Evolutionary conservation across 2,797 vertebrate genomes (phyloP), one percentile per base, ranked within the genome.

Genomic region (Oryzias dopingdopingensis): DNA sequence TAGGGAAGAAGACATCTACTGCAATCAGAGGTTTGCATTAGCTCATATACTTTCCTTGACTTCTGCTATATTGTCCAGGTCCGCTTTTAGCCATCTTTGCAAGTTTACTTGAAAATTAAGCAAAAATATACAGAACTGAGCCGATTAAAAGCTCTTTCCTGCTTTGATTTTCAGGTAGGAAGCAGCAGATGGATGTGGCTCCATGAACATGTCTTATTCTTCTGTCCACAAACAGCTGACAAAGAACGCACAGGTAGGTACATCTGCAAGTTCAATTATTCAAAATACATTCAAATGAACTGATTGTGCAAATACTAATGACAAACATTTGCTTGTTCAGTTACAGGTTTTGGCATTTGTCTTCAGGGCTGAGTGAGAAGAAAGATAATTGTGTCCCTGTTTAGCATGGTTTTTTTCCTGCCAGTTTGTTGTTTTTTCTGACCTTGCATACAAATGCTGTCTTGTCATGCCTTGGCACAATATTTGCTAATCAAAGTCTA

Each of bases 371-470:
- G 48, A 62, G 41, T 37, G 52, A 66, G 58, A 59, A 55, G 16
- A 65, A 67, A 74, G 46, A 72, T 70, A 63, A 65, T 46, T 24
- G 4, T 22, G 26, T 62, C 24, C 53, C 57, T 76, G 12, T 59
- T 81, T 75, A 70, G 52, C 72, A 84, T 80, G 43, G 50, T 62
- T 14, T 7, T 20, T 66, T 77, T 81, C 20, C 24, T 37, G 32
- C 32, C 32, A 37, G 32, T 37, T 37, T 37, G 32, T 37, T 76
- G 70, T 72, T 78, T 71, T 75, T 67, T 47, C 65, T 41, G 43
- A 45, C 74, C 85, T 88, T 84, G 76, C 70, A 78, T 76, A 60
- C 56, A 67, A 81, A 83, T 80, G 65, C 75, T 67, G 55, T 71
- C 47, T 67, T 69, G 60, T 69, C 72, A 65, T 83, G 81, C 32